Base-by-base conservation (phyloP, 2,797 vertebrate species). In the Lacerta viridis region DNA sequence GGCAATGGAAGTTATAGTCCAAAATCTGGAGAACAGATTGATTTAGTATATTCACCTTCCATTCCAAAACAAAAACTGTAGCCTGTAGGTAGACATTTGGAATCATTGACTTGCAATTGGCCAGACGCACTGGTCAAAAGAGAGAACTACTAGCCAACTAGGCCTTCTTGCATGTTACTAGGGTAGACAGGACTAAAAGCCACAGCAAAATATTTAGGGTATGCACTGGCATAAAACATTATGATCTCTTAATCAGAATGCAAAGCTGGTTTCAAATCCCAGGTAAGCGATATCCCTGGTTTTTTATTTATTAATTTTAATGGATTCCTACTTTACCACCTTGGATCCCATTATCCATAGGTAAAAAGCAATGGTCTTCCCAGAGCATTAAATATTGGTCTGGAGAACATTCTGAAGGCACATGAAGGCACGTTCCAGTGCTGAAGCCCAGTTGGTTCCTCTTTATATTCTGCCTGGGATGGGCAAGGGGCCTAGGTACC, bases 11-110 rank as follows among this genome's bases (percentile, higher is more conserved):
- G 61, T 55, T 55, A 55, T 64, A 64, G 61, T 64, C 20, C 61
- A 64, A 64, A 64, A 64, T 64, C 61, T 64, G 61, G 61, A 64
- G 27, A 0, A 17, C 18, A 61, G 18, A 25, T 25, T 29, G 9
- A n/a, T 64, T 43, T 66, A 3, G 33, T 89, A 15, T 46, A 78
- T 0, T 72, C 5, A 25, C 71, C 86, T 61, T 93, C 86, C 89
- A 8, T 66, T 50, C 29, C 36, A 78, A 68, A 72, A 61, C 27
- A 74, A 83, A 78, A 85, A 87, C 25, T 85, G 72, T 81, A 83
- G 50, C 86, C 41, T 15, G 85, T 7, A 36, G 50, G 27, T 46
- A n/a, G n/a, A n/a, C 46, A 18, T 27, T 68, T 77, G 5, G 25
- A 79, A 82, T 55, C 50, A 80, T 15, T 17, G 27, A 4, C 13